Evolutionary conservation across 1,140 invertebrate genomes (phyloP).

Genomic region (Polyergus mexicanus): DNA sequence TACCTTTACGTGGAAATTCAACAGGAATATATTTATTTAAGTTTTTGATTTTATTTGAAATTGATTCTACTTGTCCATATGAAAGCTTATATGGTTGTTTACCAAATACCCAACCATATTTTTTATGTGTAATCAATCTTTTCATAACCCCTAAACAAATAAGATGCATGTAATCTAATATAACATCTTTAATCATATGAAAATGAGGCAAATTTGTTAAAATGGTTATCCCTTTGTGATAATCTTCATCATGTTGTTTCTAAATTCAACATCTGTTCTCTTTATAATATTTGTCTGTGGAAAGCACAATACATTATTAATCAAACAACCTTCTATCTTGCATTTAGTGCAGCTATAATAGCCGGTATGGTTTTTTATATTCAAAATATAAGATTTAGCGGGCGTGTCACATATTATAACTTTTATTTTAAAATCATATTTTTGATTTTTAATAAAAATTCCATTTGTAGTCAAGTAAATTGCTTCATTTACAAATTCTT

Average conservation of each 20-base stretch:
- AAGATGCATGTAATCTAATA: neutral
- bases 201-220: conserved; percentile 9
- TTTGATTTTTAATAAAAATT: neutral
- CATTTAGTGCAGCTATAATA: conserved; percentile 5
- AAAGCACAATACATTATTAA: conserved; percentile 18
- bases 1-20: conserved; percentile 12
- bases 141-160: neutral
- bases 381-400: neutral
- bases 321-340: neutral
- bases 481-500: conserved; percentile 2
- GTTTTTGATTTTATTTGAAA: neutral
- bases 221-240: neutral
- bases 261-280: conserved; percentile 11
- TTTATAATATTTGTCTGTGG: conserved; percentile 12
- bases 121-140: neutral
- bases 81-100: conserved; percentile 12
- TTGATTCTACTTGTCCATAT: neutral
- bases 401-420: neutral
- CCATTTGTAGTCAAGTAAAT: neutral
- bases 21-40: conserved; percentile 9
- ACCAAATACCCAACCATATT: neutral
- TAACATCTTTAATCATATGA: neutral
- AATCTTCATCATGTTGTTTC: neutral
- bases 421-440: conserved; percentile 19
- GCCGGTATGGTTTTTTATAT: neutral